Evolutionary conservation across 2,113 vertebrate genomes (phyloP).

Genomic region (Pterophyllum scalare): DNA sequence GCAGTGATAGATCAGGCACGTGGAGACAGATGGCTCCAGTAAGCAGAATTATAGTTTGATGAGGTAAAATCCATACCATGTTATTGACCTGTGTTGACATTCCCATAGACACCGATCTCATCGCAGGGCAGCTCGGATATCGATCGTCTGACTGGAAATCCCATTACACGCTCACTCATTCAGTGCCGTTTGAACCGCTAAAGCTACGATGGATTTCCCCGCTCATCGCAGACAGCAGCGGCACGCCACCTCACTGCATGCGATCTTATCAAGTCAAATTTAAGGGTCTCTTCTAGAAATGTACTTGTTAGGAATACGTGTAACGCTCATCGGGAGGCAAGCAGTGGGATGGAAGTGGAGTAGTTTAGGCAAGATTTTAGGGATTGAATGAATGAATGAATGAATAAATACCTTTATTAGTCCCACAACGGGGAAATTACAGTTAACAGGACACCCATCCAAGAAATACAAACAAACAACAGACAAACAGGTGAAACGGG

Average conservation of each 20-base stretch:
- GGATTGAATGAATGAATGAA: too few species aligned
- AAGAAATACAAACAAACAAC: too few species aligned
- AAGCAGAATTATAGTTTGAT: slow-evolving; percentile 69
- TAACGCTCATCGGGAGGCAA: not conserved
- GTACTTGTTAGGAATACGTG: not conserved
- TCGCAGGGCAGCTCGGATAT: slow-evolving; percentile 57
- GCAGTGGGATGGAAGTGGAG: not conserved
- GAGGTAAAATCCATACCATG: slow-evolving; percentile 57
- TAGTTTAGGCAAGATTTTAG: not conserved
- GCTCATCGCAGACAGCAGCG: not conserved
- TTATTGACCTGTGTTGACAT: slow-evolving; percentile 65
- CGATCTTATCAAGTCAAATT: not conserved
- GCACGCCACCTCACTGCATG: not conserved
- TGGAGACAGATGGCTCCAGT: slow-evolving; percentile 45
- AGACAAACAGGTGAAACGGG: too few species aligned
- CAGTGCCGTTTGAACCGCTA: slow-evolving; percentile 35
- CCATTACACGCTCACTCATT: slow-evolving; percentile 50
- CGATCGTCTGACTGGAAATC: slow-evolving; percentile 65
- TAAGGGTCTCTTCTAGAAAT: not conserved
- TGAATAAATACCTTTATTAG: too few species aligned
- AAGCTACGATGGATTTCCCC: slow-evolving; percentile 36
- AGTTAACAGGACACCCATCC: too few species aligned
- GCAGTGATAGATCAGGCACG: not conserved
- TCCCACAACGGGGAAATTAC: too few species aligned
- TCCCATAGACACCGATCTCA: slow-evolving; percentile 67